Conservation (phyloP, 2,113 vertebrate genomes). For the Hepsetus odoe region DNA sequence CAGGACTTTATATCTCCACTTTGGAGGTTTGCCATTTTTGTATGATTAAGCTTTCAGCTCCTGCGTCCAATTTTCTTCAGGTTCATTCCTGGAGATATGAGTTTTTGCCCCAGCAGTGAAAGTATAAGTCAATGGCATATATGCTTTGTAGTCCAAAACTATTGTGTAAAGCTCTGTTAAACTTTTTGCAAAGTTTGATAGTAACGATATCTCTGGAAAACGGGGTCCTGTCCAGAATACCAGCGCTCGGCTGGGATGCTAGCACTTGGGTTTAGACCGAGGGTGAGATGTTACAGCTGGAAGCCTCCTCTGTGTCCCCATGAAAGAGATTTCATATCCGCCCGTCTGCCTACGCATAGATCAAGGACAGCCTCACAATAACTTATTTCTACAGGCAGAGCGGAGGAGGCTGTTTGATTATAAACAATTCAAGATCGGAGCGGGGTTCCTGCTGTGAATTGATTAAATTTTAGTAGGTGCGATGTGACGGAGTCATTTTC, state of each 20-base stretch:
- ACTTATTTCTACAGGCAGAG: constrained; percentile 27
- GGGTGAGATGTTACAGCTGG: constrained; percentile 12
- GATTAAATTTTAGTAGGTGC: constrained; percentile 30
- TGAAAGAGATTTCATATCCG: constrained; percentile 28
- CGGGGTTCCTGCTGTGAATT: constrained; percentile 28
- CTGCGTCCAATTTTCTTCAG: no score
- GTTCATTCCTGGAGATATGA: no score
- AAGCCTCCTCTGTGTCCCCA: neutral
- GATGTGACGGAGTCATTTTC: constrained; percentile 30
- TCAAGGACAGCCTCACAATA: constrained; percentile 29
- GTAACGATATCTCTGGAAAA: neutral
- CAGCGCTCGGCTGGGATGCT: constrained; percentile 5
- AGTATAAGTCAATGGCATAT: no score
- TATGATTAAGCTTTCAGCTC: no score
- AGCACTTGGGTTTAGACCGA: constrained; percentile 1
- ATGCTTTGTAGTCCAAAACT: no score
- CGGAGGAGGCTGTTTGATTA: constrained; percentile 26
- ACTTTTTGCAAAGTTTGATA: neutral
- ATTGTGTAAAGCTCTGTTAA: neutral
- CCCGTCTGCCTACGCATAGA: constrained; percentile 16
- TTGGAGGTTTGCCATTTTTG: no score
- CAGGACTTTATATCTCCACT: no score
- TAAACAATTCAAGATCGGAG: constrained; percentile 39
- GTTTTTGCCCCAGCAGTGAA: no score
- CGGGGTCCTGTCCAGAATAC: neutral